Evolutionary conservation across 2,888 invertebrate genomes (phyloP).

Genomic region (Caenorhabditis imperialis): DNA sequence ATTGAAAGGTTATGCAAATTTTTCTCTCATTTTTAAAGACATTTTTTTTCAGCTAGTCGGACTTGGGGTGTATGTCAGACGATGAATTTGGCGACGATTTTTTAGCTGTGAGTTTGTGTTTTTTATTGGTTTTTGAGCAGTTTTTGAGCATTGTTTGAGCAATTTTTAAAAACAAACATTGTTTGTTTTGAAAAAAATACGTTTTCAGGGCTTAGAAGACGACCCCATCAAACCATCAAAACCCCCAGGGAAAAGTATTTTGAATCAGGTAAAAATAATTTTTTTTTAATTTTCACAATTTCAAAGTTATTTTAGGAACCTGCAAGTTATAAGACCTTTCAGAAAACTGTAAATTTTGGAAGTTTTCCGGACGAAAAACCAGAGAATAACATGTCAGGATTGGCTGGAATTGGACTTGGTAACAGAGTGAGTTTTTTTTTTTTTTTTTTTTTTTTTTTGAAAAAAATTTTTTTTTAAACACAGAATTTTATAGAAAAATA

Average conservation of each 20-base stretch:
- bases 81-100: conserved; percentile 6
- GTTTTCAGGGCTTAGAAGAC: conserved; percentile 30
- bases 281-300: not conserved
- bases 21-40: too few relatives aligned
- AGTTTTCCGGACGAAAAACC: not conserved
- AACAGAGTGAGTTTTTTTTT: too few relatives aligned
- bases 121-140: too few relatives aligned
- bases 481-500: too few relatives aligned
- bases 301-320: not conserved
- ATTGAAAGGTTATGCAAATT: too few relatives aligned
- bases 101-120: conserved; percentile 12
- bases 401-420: too few relatives aligned
- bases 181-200: not conserved
- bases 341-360: conserved; percentile 18
- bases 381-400: conserved; percentile 5
- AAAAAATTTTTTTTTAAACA: too few relatives aligned
- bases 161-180: not conserved
- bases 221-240: conserved; percentile 1
- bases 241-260: not conserved
- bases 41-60: too few relatives aligned
- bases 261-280: not conserved
- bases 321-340: not conserved
- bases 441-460: too few relatives aligned
- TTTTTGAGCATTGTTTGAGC: too few relatives aligned
- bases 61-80: conserved; percentile 20